These are phyloP conservation scores for Smittia aterrima DNA, from an alignment of 2,888 invertebrate genomes.

Conservation along the genomic window DNA sequence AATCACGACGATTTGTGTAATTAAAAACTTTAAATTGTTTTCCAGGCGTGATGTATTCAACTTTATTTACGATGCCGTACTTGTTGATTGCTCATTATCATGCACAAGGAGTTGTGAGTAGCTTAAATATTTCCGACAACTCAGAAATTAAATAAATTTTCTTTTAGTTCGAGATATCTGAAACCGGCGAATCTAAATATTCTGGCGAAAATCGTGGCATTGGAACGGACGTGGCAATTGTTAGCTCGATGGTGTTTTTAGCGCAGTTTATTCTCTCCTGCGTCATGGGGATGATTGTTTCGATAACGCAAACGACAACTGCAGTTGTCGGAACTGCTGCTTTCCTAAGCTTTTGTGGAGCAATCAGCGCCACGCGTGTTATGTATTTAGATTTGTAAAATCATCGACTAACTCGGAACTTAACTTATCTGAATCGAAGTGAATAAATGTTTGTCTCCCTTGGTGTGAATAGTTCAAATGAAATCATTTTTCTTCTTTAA, in stretches of 20 bases:
- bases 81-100: conserved; percentile 92
- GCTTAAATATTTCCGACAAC: neutral
- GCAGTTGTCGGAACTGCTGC: conserved; percentile 86
- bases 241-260: conserved; percentile 93
- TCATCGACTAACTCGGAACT: no score
- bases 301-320: conserved; percentile 76
- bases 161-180: conserved; percentile 61
- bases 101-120: conserved; percentile 78
- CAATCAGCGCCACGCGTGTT: conserved; percentile 80
- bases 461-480: no score
- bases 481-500: no score
- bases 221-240: conserved; percentile 92
- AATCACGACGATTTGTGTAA: neutral
- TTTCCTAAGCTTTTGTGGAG: conserved; percentile 78
- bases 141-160: conserved; percentile 19
- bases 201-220: conserved; percentile 76
- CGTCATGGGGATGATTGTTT: conserved; percentile 81
- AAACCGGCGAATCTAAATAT: conserved; percentile 58
- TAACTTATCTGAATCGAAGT: no score
- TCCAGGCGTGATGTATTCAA: conserved; percentile 83
- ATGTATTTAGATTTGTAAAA: conserved; percentile 81
- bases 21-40: neutral
- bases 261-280: conserved; percentile 90
- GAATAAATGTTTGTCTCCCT: no score
- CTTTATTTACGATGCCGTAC: conserved; percentile 96